Evolutionary conservation across 2,888 invertebrate genomes (phyloP), one percentile per base, ranked within the genome.

Genomic region (Crematogaster levior): DNA sequence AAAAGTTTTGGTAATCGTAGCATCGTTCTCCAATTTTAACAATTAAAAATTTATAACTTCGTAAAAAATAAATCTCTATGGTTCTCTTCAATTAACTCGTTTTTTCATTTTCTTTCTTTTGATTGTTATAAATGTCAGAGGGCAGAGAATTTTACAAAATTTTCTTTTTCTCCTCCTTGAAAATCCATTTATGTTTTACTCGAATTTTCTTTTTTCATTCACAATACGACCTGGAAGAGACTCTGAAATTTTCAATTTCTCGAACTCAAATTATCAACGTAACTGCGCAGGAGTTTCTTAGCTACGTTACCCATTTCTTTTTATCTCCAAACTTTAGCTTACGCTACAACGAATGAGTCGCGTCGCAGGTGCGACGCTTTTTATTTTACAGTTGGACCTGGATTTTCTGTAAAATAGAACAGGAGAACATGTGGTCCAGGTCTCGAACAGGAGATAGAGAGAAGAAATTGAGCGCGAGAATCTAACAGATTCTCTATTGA

Each of bases 361-460:
- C 27, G n/a, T 27, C 12, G 5, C 24, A 40, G 40, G 1, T 40
- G 61, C 37, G 10, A 12, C 7, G 3, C 24, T 70, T n/a, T 46
- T 60, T 6, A 30, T 34, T 73, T 15, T 40, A 7, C 5, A 30
- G 10, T 56, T 21, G 6, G 9, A 5, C 10, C 46, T 40, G 9
- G 2, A 40, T 73, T 58, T 60, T 34, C 34, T 34, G 15, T 30
- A 30, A n/a, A 68, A 68, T 34, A 4, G 48, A 66, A 48, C 2
- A 18, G 46, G 48, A 9, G 12, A 1, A 3, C 7, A 30, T 24
- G 37, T 40, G 63, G 40, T 15, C 27, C 30, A 27, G 34, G 30
- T 6, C 34, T 9, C 48, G 48, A n/a, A 34, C 56, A 66, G 60
- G 48, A 68, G 65, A 51, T 37, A 53, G 53, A 73, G 70, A 18